These are phyloP conservation scores for Phalacrocorax brasilianus DNA, from an alignment of 2,113 vertebrate genomes.

Conservation along the genomic window DNA sequence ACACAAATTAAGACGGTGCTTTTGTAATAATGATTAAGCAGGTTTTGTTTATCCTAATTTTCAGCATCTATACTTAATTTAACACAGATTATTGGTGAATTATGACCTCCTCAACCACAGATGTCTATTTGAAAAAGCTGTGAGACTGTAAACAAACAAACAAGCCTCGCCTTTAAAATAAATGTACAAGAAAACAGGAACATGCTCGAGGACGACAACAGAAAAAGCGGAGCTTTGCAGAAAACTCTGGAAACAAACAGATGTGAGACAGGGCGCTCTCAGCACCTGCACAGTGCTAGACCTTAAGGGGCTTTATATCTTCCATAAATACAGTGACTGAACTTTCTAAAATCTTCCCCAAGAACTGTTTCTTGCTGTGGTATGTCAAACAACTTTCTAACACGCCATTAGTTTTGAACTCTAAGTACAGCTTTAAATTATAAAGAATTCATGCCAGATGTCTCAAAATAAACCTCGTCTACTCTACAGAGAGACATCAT, in stretches of 20 bases:
- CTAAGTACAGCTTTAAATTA: background rate
- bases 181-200: background rate
- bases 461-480: background rate
- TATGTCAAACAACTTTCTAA: conserved; percentile 23
- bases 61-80: background rate
- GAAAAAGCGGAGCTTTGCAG: background rate
- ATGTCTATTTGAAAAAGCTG: background rate
- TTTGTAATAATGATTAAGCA: background rate
- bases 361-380: background rate
- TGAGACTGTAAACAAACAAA: background rate
- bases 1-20: background rate
- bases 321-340: background rate
- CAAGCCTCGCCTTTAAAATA: background rate
- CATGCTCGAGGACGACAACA: accelerated
- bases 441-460: conserved; percentile 38
- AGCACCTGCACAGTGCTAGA: background rate
- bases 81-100: background rate
- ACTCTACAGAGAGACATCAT: background rate
- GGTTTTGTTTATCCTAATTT: background rate
- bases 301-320: background rate
- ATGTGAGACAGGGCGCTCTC: background rate
- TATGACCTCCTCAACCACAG: background rate
- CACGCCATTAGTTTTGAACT: background rate
- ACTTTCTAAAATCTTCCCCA: background rate
- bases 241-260: background rate